phyloP scores from a whole-genome alignment of 30 jellyfish, hydroid and myxozoan species.

The Euphysa ruthae region DNA sequence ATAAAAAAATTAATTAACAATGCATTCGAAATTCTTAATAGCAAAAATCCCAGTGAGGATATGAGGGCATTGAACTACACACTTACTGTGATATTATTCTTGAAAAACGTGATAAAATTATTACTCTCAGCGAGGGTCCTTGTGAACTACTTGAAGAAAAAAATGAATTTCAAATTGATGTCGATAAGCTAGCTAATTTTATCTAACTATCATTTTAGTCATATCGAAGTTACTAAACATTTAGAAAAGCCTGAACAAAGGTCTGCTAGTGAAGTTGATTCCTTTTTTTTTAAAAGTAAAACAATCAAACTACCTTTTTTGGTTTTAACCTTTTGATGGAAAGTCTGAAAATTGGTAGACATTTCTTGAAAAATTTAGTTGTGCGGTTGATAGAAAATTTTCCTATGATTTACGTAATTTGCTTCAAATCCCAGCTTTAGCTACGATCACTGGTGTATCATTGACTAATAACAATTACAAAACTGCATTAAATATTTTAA shows the following conservation, averaged over 20 bases:
- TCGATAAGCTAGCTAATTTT: background rate
- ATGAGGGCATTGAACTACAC: too few relatives aligned
- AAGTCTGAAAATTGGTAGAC: conserved; percentile 25
- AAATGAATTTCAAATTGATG: background rate
- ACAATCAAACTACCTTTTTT: conserved; percentile 35
- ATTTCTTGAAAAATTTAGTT: conserved; percentile 43
- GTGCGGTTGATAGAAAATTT: conserved; percentile 49
- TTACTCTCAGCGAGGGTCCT: background rate
- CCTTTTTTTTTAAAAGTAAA: background rate
- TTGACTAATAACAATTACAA: conserved; percentile 29
- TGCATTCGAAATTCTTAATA: too few relatives aligned
- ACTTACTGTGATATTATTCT: too few relatives aligned
- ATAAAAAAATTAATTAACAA: too few relatives aligned
- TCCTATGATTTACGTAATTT: conserved; percentile 32
- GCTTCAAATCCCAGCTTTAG: conserved; percentile 52
- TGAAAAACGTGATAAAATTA: background rate
- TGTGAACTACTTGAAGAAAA: background rate
- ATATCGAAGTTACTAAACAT: background rate
- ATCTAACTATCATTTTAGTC: background rate
- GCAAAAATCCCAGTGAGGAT: too few relatives aligned
- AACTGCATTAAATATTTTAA: conserved; percentile 27
- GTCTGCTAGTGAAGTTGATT: background rate
- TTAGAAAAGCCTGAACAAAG: background rate
- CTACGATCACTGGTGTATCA: conserved; percentile 32
- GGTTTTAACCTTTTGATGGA: conserved; percentile 21